phyloP scores from a whole-genome alignment of 2,888 invertebrate genomes.

The Nomada ruficornis region DNA sequence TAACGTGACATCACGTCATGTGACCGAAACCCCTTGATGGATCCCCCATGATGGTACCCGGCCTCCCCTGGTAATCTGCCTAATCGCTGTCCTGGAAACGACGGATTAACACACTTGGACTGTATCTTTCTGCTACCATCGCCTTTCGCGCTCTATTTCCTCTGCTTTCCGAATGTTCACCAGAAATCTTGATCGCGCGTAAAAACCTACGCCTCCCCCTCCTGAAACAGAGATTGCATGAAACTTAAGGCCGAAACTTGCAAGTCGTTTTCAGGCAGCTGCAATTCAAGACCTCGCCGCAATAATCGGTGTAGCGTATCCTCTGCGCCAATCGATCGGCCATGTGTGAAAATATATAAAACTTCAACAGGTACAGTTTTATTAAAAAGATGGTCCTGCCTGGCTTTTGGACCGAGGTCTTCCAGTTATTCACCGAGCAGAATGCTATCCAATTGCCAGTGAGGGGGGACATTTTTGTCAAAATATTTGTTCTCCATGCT shows the following conservation, averaged over 20 bases:
- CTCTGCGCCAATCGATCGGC: no score
- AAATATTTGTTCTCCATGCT: constrained; percentile 20
- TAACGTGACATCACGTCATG: constrained; percentile 80
- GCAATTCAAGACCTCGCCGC: no score
- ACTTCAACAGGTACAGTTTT: no score
- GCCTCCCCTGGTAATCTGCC: constrained; percentile 70
- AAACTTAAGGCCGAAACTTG: no score
- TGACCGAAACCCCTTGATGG: constrained; percentile 62
- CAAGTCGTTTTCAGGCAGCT: no score
- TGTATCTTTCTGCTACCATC: constrained; percentile 43
- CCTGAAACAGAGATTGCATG: no score
- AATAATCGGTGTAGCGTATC: no score
- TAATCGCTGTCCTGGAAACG: constrained; percentile 75
- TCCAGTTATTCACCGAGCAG: no score
- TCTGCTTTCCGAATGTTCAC: not conserved
- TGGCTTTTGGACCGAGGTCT: no score
- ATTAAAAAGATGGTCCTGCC: no score
- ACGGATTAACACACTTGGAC: constrained; percentile 43
- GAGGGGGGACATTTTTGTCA: constrained; percentile 7
- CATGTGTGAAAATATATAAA: no score
- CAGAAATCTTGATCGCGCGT: not conserved
- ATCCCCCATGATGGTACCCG: constrained; percentile 44
- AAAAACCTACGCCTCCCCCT: not conserved
- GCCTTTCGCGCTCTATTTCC: not conserved
- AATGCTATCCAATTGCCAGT: no score